Base-by-base conservation (phyloP, 2,888 invertebrate genomes). In the Ctenicera cuprea region DNA sequence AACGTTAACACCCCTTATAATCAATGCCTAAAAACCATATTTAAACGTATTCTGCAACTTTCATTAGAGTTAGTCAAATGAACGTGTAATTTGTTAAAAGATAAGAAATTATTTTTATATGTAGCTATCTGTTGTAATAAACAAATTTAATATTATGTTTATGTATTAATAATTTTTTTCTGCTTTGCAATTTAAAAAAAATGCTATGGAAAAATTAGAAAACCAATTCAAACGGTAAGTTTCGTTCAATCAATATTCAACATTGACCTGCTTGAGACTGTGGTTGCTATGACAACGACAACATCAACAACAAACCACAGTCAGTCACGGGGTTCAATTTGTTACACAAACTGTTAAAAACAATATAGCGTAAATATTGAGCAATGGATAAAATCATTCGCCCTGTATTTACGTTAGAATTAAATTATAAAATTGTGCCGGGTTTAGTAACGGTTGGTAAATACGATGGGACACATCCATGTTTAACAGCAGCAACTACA, bases 391-490 rank as follows among this genome's bases (percentile, higher is more conserved):
- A 85, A 81, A 69, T 82, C 61, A 81, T 86, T 65, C 82, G 86
- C 76, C 93, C 93, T 12, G 90, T 92, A 50, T 95, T 95, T 85
- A 94, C 94, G 64, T 87, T 95, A 70, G 94, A 94, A 86, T 87
- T 96, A 77, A 93, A 93, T 84, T 93, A 94, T 80, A 94, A 94
- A 89, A 92, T 95, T 72, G 88, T 92, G 54, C 92, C 95, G 3
- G 91, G 93, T 9, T 89, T 94, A 74, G 93, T 96, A 11, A 92
- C 93, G 2, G 90, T 96, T 74, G 97, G 97, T 0, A 94, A 94
- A 87, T 97, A 94, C 86, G 96, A 97, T 87, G 97, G 97, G 0
- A 92, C 92, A 7, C 95, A 96, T 87, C 92, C 94, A 0, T 95
- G 95, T 84, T 88, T 97, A 41, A 95, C 95, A 2, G 95, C 94